Base-by-base conservation (phyloP, 2,797 vertebrate species). In the Amazona ochrocephala region DNA sequence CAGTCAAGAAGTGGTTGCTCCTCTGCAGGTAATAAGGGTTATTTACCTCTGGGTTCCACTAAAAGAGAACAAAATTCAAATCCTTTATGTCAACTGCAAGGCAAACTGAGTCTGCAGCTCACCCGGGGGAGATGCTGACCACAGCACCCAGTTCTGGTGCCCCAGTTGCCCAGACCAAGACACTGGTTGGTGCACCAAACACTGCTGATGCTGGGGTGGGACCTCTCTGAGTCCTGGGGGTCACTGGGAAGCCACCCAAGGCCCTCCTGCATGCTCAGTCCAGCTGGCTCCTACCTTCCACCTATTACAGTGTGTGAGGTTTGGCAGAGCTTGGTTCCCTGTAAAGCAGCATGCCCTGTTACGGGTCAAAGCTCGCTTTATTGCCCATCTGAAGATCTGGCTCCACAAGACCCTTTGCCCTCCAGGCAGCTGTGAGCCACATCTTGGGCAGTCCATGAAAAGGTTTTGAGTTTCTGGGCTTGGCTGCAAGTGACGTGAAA, bases 401-500 rank as follows among this genome's bases (percentile, higher is more conserved):
- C 56, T 85, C 45, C 76, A 64, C 0, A 3, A 54, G 21, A 72
- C 5, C 30, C 47, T 72, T 29, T 30, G 19, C 60, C 71, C 77
- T 79, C 53, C 58, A 83, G 70, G 53, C 64, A 88, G 51, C 73
- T 30, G 13, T n/a, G 61, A 94, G 45, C 18, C 20, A 42, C 42
- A 83, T 94, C 64, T 77, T 62, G 84, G 68, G 32, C 41, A 92
- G 53, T 47, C 34, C 4, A 11, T 64, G 70, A 78, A 90, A 72
- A 64, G 11, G 44, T 92, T 96, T 96, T 89, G 73, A 91, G 62
- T 94, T 97, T 94, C 77, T 89, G 75, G 56, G 81, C 39, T 89
- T 93, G 80, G 78, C 58, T 91, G 67, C n/a, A 24, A 79, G 64
- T 6, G 74, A 87, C 60, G 72, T 60, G 58, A 61, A 90, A 90